phyloP scores from a whole-genome alignment of 2,888 invertebrate genomes.

The Dinocampus coccinellae region DNA sequence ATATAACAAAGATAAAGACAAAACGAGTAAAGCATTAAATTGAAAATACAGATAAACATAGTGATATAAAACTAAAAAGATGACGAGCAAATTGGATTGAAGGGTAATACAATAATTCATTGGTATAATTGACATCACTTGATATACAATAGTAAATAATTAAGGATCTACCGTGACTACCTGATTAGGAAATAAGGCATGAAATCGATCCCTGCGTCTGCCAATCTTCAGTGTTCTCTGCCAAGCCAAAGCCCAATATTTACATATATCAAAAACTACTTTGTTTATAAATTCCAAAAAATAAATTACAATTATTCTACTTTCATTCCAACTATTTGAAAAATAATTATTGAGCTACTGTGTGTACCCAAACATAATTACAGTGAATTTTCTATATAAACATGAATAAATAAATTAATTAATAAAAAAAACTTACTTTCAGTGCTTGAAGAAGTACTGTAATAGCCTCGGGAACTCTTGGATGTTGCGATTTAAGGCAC shows the following conservation, averaged over 20 bases:
- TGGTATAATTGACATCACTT: constrained; percentile 45
- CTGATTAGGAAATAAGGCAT: constrained; percentile 60
- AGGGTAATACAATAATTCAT: constrained; percentile 48
- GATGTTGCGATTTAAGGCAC: constrained; percentile 74
- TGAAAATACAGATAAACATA: background rate
- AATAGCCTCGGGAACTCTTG: constrained; percentile 78
- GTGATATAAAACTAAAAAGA: constrained; percentile 26
- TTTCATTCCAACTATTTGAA: background rate
- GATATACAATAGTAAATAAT: constrained; percentile 47
- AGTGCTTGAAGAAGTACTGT: constrained; percentile 78
- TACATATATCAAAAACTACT: constrained; percentile 14
- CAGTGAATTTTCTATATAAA: background rate
- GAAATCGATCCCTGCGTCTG: constrained; percentile 62
- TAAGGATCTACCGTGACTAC: constrained; percentile 50
- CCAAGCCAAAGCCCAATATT: constrained; percentile 46
- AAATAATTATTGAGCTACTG: background rate
- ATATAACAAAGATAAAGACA: background rate
- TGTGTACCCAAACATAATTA: background rate
- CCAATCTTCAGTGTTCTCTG: constrained; percentile 58
- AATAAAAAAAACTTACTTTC: constrained; percentile 71
- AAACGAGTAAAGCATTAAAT: background rate
- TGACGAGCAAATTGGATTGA: constrained; percentile 16
- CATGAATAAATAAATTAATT: background rate
- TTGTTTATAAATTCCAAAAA: background rate
- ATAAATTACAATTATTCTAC: background rate